Evolutionary conservation across 2,888 invertebrate genomes (phyloP).

Genomic region (Apantesis nais): DNA sequence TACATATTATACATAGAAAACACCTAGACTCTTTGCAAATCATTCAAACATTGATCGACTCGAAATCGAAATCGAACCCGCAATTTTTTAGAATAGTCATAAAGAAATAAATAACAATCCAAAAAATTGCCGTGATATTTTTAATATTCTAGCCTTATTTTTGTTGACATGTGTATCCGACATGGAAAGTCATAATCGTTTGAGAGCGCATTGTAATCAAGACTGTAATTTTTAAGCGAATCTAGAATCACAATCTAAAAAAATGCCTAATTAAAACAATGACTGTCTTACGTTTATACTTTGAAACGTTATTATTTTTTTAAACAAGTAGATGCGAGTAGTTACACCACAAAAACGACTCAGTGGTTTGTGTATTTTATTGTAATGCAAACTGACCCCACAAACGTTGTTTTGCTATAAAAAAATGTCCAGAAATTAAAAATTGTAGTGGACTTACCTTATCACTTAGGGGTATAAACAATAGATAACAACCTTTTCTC

Average conservation of each 20-base stretch:
- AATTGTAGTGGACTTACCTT: no score
- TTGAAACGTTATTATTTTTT: not conserved
- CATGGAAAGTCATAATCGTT: not conserved
- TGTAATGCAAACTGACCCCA: no score
- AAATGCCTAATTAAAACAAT: not conserved
- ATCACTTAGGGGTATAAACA: no score
- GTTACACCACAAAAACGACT: not conserved
- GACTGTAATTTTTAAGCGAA: not conserved
- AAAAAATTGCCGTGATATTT: not conserved
- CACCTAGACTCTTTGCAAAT: no score
- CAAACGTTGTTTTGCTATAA: no score
- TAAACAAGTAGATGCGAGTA: not conserved
- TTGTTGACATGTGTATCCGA: not conserved
- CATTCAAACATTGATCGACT: no score
- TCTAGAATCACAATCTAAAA: not conserved
- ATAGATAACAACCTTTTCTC: no score
- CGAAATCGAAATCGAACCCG: no score
- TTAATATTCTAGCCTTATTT: not conserved
- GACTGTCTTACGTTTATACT: not conserved
- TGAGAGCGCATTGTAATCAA: not conserved
- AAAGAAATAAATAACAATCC: not conserved
- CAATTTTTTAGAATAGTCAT: not conserved
- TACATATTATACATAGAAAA: no score
- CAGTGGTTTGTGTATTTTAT: not conserved
- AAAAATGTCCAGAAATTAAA: no score